Base-by-base conservation (phyloP, 2,113 vertebrate genomes). In the Eurypyga helias region DNA sequence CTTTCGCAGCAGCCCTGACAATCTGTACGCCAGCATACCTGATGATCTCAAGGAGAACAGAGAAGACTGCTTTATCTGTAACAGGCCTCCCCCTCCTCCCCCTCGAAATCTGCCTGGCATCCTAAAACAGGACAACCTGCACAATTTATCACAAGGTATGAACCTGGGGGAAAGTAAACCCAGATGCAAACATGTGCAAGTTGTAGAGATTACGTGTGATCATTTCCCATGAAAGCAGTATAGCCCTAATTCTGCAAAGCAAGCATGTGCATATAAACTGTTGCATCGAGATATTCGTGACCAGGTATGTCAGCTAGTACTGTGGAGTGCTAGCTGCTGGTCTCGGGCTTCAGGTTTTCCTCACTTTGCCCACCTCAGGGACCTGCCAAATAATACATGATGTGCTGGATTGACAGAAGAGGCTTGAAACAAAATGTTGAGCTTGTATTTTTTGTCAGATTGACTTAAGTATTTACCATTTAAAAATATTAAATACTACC, bases 101-200 rank as follows among this genome's bases (percentile, higher is more conserved):
- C 99, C 98, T 16, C 97, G 98, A 85, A 97, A 98, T 17, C 92
- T 94, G 17, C 70, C 80, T 89, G 87, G 95, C 64, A 71, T 94
- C 18, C 51, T 61, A 52, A 98, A 82, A 64, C 97, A 97, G 61
- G 93, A 97, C 14, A 54, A 83, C 15, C 93, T 97, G 23, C 96
- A 95, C 36, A 95, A 71, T 87, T 97, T 98, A 6, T 93, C 96
- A 21, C 98, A 98, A 98, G 99, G 99, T 99, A 98, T 0, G 18
- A 23, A 82, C 52, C 45, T 57, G 62, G 24, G 49, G 57, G 34
- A 90, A 86, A 84, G 38, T 5, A 78, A 38, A 5, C 36, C 25
- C 2, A 7, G 26, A n/a, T 45, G 43, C 15, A 80, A 88, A 52
- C 34, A 43, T 1, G 10, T 82, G 45, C 23, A 38, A 75, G 43